These are phyloP conservation scores for Lithophane semibrunnea DNA, from an alignment of 2,888 invertebrate genomes.

Conservation along the genomic window DNA sequence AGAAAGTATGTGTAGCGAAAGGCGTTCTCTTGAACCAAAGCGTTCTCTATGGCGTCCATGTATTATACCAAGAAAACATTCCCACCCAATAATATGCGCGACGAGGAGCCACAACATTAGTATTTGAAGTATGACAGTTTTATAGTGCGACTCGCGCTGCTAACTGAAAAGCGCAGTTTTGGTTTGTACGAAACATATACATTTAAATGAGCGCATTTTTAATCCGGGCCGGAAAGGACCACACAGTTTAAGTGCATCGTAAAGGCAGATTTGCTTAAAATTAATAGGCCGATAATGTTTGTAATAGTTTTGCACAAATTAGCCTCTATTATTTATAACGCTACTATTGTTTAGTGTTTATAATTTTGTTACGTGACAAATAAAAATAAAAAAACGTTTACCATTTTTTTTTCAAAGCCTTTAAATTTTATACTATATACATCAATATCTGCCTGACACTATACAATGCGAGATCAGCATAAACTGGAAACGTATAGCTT, in stretches of 20 bases:
- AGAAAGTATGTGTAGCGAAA: not conserved
- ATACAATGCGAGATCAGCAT: no score
- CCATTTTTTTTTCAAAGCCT: not conserved
- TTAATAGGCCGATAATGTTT: slow-evolving; percentile 1
- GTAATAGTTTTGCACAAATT: not conserved
- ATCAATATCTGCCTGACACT: not conserved
- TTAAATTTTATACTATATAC: not conserved
- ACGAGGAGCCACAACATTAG: not conserved
- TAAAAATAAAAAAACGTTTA: not conserved
- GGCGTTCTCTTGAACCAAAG: not conserved
- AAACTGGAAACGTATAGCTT: no score
- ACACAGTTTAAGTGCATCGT: not conserved
- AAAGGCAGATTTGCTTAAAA: not conserved
- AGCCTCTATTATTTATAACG: not conserved
- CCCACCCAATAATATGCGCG: not conserved
- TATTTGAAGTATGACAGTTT: not conserved
- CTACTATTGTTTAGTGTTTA: not conserved
- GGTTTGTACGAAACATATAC: not conserved
- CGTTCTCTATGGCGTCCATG: no score
- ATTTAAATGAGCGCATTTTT: not conserved
- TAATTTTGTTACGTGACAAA: not conserved
- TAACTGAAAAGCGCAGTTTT: not conserved
- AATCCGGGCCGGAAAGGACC: not conserved
- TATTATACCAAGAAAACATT: no score
- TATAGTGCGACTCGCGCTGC: not conserved